Base-by-base conservation (phyloP, 1,140 invertebrate genomes). In the Temnothorax longispinosus region DNA sequence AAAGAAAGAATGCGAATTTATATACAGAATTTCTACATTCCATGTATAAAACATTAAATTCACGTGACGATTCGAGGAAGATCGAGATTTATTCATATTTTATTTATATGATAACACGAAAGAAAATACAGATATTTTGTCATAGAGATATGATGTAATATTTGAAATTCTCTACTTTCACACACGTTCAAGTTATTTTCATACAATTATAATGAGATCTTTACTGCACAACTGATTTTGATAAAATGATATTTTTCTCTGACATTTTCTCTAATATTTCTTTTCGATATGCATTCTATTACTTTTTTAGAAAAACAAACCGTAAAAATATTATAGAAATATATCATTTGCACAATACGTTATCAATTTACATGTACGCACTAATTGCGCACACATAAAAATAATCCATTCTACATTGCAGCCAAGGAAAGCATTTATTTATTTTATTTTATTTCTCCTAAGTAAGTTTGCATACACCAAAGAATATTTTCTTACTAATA, bases 1-100 rank as follows among this genome's bases (percentile, higher is more conserved):
- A 27, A 67, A 38, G 21, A 47, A 27, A 35, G 27, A 3, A 8
- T 21, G 13, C 38, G 4, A 41, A 67, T 67, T 58, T 77, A n/a
- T 62, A 62, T 27, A 18, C 21, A 8, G 3, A 27, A 27, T 27
- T 27, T 27, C 27, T 27, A 27, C 27, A 27, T 1, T 7, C 18
- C 15, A 47, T 76, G 15, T 64, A 64, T 47, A 62, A 76, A 76
- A 44, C 38, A 60, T 76, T 54, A 41, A 47, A 6, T 38, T 77
- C 3, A 64, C 5, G 18, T 32, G 52, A 41, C 13, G 27, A 64
- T 77, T 77, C 15, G 3, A 60, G 7, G n/a, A 76, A 11, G 13
- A 56, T 41, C n/a, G n/a, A 44, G 38, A 56, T 64, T 64, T 77
- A 64, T 64, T 64, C 15, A 35, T 13, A 64, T 47, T 77, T 47